Percentiles rank a stretch among this genome's conserved stretches.
Conservation (phyloP, 2,888 invertebrate genomes). For the Clitarchus hookeri region DNA sequence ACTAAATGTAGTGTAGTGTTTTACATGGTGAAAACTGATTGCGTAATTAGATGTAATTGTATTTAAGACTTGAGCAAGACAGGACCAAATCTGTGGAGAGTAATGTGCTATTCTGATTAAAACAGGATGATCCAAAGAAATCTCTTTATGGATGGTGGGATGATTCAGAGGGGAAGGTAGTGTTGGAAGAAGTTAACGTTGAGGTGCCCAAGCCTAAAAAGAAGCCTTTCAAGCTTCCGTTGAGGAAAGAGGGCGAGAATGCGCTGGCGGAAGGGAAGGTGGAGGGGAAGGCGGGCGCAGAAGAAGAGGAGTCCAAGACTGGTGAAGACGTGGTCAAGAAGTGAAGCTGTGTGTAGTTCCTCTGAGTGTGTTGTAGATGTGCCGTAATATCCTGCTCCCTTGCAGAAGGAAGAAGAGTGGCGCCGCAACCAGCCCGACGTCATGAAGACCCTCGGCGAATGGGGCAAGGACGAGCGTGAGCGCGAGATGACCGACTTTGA, state of each 20-base stretch:
- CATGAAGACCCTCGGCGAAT: conserved; percentile 60
- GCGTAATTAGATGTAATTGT: no score
- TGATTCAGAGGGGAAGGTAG: conserved; percentile 37
- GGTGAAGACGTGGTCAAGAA: conserved; percentile 51
- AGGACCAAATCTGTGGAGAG: background rate
- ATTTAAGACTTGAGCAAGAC: no score
- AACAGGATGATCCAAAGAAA: conserved; percentile 34
- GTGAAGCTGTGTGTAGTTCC: conserved; percentile 10
- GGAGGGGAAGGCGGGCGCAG: conserved; percentile 43
- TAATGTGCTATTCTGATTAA: conserved; percentile 21
- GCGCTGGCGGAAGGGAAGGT: no score
- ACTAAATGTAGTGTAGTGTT: no score
- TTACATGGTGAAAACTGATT: no score
- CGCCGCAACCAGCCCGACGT: conserved; percentile 71
- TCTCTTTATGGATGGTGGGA: conserved; percentile 49
- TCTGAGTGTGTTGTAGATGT: background rate
- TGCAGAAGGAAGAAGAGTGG: conserved; percentile 64
- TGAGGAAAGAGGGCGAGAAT: conserved; percentile 51
- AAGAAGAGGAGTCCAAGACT: conserved; percentile 67
- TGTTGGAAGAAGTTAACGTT: conserved; percentile 35
- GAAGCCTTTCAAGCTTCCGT: conserved; percentile 26
- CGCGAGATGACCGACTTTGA: conserved; percentile 77
- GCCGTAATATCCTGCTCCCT: conserved; percentile 28
- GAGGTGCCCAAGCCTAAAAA: conserved; percentile 28
- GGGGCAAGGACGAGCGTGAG: conserved; percentile 65